Evolutionary conservation across 2,797 vertebrate species (phyloP), one percentile per base, ranked within the genome.

Genomic region (Cryptoprocta ferox): DNA sequence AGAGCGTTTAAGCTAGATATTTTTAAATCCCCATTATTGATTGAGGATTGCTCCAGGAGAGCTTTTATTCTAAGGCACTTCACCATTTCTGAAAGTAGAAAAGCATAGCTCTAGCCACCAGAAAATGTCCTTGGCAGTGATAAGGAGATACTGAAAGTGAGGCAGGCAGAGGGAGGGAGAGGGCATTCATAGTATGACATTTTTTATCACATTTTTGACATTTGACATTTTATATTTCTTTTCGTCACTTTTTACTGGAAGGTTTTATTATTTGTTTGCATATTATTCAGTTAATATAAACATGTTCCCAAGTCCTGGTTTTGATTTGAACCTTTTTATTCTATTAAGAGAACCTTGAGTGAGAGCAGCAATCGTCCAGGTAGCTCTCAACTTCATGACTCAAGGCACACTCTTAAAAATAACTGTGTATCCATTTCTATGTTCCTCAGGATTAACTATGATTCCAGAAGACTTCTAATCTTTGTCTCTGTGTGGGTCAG

Each of bases 201-300:
- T 81, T 81, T 61, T 81, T 24, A 81, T 37, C 79, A 39, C 35
- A 39, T 71, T 39, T 71, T 71, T 71, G 56, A 71, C 68, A 71
- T 71, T 39, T 71, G 19, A 71, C 5, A 26, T 26, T 81, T 81
- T 61, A 30, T 39, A 81, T 81, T 81, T 61, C 26, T 18, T 59
- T 15, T 16, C 30, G 15, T 39, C 4, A 11, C 14, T 39, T 39
- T 81, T 81, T 28, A 30, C 35, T 39, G 9, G 26, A 30, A 75
- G 39, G 15, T 61, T 81, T 61, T 37, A 30, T 81, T 61, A 81
- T 61, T 61, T 82, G 79, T 61, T 30, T 35, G 35, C 35, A 28
- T 80, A 37, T 26, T 59, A 37, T 80, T 59, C n/a, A 59, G n/a
- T 59, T 80, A 37, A 28, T 59, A 59, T 37, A 59, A 59, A 18